Evolutionary conservation across 2,113 vertebrate genomes (phyloP), one percentile per base, ranked within the genome.

Genomic region (Pedionomus torquatus): DNA sequence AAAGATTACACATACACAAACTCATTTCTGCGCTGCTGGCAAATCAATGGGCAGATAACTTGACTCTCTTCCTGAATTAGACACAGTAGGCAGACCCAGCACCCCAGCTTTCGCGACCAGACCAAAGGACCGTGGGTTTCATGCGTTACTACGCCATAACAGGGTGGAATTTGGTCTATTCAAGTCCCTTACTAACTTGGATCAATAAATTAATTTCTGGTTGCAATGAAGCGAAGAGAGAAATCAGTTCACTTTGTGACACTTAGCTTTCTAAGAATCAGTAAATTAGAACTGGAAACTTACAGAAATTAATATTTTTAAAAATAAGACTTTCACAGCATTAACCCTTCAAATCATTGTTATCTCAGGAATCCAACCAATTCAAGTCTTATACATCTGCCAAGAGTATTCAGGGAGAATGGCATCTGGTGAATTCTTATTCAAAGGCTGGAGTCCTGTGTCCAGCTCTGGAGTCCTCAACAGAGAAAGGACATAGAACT

Each of bases 91-190:
- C 58, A 51, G 63, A 65, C 6, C 44, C 58, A 79, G 94, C 75
- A 51, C 71, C 70, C 82, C 55, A 39, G 90, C 91, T 91, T 86
- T 91, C 90, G 80, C 10, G 64, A 25, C n/a, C 65, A 64, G 71
- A 52, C 35, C 84, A n/a, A 35, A 72, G 30, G 64, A 88, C 72
- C 10, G 24, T 1, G 12, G 65, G 75, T 93, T 97, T 86, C 90
- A 91, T 12, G 39, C 94, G 86, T 91, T 87, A 83, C 76, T 78
- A 2, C 51, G 85, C 76, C 76, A 93, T 16, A 89, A 84, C 63
- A 68, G 83, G 48, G 30, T 77, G 83, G 90, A 96, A 94, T 94
- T 88, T 41, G 65, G 91, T 77, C 90, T 81, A 89, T 93, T 96
- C 88, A 93, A 83, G 52, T 10, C 74, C 46, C 58, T 91, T 82